These are phyloP conservation scores for Platycheirus rosarum DNA, from an alignment of 2,888 invertebrate species.

Conservation along the genomic window DNA sequence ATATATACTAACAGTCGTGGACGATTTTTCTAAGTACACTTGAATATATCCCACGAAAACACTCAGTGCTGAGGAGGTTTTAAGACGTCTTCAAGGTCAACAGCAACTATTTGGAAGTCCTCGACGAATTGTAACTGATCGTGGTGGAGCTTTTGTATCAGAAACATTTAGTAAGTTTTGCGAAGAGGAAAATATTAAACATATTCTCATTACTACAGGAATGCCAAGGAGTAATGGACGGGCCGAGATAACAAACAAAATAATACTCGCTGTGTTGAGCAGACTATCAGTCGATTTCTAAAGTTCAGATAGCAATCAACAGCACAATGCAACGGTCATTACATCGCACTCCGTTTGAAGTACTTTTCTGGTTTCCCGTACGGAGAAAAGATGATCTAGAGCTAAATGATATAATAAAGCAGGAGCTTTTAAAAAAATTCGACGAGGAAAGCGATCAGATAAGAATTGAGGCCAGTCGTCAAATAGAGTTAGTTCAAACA, in stretches of 20 bases:
- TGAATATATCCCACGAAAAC: constrained; percentile 75
- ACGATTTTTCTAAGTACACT: constrained; percentile 78
- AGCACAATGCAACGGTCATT: neutral
- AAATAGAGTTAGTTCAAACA: neutral
- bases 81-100: constrained; percentile 75
- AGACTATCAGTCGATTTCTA: neutral
- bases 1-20: constrained; percentile 77
- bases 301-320: neutral
- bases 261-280: neutral
- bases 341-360: too few species aligned
- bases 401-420: neutral
- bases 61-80: constrained; percentile 1
- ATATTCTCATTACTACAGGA: constrained; percentile 16
- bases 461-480: neutral
- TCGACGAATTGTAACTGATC: constrained; percentile 77
- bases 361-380: neutral
- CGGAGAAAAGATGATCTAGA: neutral
- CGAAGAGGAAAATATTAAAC: constrained; percentile 28
- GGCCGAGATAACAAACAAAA: constrained; percentile 2
- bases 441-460: neutral
- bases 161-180: constrained; percentile 69
- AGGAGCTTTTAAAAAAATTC: neutral
- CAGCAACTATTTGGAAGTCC: constrained; percentile 79
- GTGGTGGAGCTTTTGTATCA: constrained; percentile 79
- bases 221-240: constrained; percentile 21